phyloP scores from a whole-genome alignment of 2,113 vertebrate genomes.

The Engystomops pustulosus region DNA sequence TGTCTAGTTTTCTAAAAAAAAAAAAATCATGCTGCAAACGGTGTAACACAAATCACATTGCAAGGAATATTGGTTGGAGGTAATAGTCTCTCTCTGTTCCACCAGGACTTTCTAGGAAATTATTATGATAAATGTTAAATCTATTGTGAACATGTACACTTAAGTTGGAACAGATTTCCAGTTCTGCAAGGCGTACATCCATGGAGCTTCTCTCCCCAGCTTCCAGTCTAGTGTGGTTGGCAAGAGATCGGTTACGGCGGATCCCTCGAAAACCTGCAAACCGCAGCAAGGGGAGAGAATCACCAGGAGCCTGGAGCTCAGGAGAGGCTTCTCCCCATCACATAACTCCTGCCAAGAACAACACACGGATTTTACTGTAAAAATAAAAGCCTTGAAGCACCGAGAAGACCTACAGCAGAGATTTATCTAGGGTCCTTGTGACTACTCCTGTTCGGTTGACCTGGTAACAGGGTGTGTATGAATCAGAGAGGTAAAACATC shows the following conservation, averaged over 20 bases:
- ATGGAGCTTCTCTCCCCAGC: not conserved
- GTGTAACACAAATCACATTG: too few species aligned
- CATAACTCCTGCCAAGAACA: conserved; percentile 67
- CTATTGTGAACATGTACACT: not conserved
- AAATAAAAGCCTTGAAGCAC: conserved; percentile 66
- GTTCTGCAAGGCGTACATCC: not conserved
- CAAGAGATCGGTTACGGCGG: not conserved
- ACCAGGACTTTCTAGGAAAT: not conserved
- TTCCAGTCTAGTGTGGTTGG: not conserved
- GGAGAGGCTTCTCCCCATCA: conserved; percentile 60
- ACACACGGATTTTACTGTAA: conserved; percentile 66
- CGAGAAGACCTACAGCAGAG: conserved; percentile 44
- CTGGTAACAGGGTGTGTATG: conserved; percentile 39
- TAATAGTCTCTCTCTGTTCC: not conserved
- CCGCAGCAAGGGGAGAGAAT: conserved; percentile 14
- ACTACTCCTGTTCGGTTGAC: conserved; percentile 31
- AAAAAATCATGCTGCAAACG: too few species aligned
- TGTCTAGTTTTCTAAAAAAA: too few species aligned
- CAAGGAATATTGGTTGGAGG: not conserved
- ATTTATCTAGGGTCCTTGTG: conserved; percentile 26
- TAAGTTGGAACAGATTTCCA: conserved; percentile 6
- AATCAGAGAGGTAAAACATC: conserved; percentile 8
- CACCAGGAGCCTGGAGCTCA: conserved; percentile 37
- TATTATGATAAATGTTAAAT: not conserved
- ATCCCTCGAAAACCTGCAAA: conserved; percentile 48